Conservation (phyloP, 35 echinoderm and acorn worm genomes). For the Patiria miniata region DNA sequence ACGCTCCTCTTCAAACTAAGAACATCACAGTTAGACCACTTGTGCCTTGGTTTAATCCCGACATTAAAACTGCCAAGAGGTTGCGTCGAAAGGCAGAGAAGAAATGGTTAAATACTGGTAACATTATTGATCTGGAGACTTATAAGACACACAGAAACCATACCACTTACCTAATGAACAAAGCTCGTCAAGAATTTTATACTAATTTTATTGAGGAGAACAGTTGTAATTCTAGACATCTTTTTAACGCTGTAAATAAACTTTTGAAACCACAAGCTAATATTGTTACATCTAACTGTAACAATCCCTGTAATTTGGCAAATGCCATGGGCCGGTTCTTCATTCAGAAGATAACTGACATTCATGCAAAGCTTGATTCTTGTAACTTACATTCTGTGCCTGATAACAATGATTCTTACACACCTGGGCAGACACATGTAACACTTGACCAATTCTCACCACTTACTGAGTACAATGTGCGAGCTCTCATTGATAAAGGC, state of each 20-base stretch:
- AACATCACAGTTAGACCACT: neutral
- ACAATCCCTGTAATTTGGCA: neutral
- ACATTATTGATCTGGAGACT: neutral
- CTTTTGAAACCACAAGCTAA: neutral
- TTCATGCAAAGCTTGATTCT: neutral
- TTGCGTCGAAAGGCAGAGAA: neutral
- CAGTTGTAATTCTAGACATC: neutral
- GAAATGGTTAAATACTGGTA: neutral
- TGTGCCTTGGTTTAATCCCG: neutral
- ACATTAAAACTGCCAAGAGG: neutral
- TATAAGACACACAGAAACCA: neutral
- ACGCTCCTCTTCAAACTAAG: neutral
- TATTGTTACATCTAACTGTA: neutral
- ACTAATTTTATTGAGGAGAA: neutral
- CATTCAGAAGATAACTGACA: too few relatives aligned
- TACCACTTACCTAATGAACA: neutral
- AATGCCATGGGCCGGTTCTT: neutral
- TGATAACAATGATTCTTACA: neutral
- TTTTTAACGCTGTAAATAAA: neutral
- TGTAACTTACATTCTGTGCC: too few relatives aligned
- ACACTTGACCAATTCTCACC: neutral
- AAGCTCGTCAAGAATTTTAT: neutral
- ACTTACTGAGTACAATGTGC: slow-evolving; percentile 11
- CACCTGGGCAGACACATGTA: neutral
- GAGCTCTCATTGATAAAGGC: slow-evolving; percentile 23